A percentile compares a stretch with the other conserved stretches of the same genome.
Conservation (phyloP, 2,113 vertebrate genomes). For the Diadophis punctatus region DNA sequence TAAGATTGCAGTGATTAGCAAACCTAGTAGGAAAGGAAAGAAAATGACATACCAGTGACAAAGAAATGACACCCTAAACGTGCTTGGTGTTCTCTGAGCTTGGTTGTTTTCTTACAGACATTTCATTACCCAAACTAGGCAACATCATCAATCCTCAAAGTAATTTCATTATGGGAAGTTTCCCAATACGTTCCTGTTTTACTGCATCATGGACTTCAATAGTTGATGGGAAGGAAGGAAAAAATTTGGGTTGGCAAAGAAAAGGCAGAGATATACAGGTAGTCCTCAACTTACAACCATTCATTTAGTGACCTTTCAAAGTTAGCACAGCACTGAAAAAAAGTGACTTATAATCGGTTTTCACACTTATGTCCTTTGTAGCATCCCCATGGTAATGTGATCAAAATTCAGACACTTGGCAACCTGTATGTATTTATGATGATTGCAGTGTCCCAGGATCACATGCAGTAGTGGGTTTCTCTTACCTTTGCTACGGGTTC, state of each 20-base stretch:
- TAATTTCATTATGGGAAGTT: neutral
- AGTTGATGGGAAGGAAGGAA: neutral
- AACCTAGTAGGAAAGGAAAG: neutral
- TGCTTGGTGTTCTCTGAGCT: neutral
- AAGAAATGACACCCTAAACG: neutral
- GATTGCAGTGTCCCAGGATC: neutral
- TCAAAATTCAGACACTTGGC: neutral
- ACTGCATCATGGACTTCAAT: neutral
- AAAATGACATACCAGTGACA: neutral
- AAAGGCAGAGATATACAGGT: neutral
- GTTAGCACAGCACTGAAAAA: neutral
- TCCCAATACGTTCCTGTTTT: neutral
- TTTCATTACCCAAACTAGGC: neutral
- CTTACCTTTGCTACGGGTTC: too few species aligned
- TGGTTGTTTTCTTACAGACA: neutral
- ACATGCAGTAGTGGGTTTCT: too few species aligned
- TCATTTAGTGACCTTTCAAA: too few species aligned
- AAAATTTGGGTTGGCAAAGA: neutral
- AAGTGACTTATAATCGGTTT: neutral
- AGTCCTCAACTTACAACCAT: too few species aligned
- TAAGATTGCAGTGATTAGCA: neutral
- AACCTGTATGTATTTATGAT: neutral
- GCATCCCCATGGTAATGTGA: neutral
- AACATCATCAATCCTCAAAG: neutral
- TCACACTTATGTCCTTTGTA: neutral